Evolutionary conservation across 2,888 invertebrate species (phyloP), one percentile per base, ranked within the genome.

Genomic region (Carpatolechia fugitivella): DNA sequence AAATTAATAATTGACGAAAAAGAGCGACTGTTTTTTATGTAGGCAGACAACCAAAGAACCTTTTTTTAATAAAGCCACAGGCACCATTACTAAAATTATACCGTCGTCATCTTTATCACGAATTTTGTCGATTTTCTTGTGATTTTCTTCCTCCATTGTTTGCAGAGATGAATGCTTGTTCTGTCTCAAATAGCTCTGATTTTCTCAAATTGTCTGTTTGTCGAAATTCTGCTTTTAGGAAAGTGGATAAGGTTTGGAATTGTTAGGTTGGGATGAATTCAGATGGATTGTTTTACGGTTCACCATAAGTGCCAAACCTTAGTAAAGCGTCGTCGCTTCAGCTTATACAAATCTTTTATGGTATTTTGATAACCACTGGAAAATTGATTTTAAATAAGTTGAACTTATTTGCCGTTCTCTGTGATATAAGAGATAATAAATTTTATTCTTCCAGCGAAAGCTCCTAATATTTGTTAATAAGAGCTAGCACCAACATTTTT

Each of bases 31-130:
- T n/a, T n/a, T n/a, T n/a, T n/a, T n/a, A n/a, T n/a, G n/a, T n/a
- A n/a, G n/a, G n/a, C n/a, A n/a, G n/a, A n/a, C n/a, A n/a, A n/a
- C n/a, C n/a, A n/a, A n/a, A n/a, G n/a, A n/a, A n/a, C n/a, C 3
- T n/a, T 5, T 33, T 33, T 33, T 33, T 33, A 33, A 33, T 11
- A 33, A 33, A n/a, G 33, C 33, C 10, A 33, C 10, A 33, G 33
- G n/a, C 20, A 24, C 20, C 8, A 72, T 77, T 72, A 74, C 64
- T 63, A 68, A 70, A 76, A 76, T 72, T 72, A 72, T 73, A 71
- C 30, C 33, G 48, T 33, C 71, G 69, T 74, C 78, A 77, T 73
- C 70, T 76, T 75, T 79, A 76, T 78, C 76, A 76, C 59, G 63
- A 63, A 62, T 70, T 76, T 74, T 67, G 70, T 68, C 72, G 69